These are phyloP conservation scores for Drosophila sucinea DNA, from an alignment of 1,140 invertebrate species.

Conservation along the genomic window DNA sequence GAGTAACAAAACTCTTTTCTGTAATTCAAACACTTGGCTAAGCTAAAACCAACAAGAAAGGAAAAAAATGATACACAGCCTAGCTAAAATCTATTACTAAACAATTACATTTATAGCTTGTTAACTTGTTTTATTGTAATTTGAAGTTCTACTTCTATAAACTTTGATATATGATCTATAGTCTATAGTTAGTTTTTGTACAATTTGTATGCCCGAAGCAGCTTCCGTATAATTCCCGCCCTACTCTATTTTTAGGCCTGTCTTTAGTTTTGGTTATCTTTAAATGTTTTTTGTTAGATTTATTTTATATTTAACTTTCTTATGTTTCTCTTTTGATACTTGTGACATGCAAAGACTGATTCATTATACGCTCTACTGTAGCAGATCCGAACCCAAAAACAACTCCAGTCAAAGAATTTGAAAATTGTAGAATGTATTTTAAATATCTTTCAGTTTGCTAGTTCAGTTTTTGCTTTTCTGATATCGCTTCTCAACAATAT, in stretches of 20 bases:
- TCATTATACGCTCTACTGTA: conserved; percentile 70
- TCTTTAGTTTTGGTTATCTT: background rate
- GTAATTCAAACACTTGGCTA: conserved; percentile 54
- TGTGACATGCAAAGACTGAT: conserved; percentile 80
- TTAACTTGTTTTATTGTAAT: conserved; percentile 66
- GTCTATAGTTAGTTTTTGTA: conserved; percentile 67
- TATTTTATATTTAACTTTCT: conserved; percentile 30
- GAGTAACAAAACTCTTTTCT: conserved; percentile 44
- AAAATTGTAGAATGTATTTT: conserved; percentile 5
- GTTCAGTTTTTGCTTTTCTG: conserved; percentile 20
- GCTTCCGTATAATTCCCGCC: conserved; percentile 33
- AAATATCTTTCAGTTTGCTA: conserved; percentile 23
- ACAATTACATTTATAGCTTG: conserved; percentile 50
- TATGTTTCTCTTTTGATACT: conserved; percentile 60
- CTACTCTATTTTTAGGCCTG: background rate
- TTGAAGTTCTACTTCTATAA: conserved; percentile 47
- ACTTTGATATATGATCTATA: conserved; percentile 53
- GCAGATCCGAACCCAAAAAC: conserved; percentile 24
- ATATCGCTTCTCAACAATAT: conserved; percentile 30
- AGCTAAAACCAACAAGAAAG: conserved; percentile 55
- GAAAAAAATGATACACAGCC: conserved; percentile 13
- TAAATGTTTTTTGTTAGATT: background rate
- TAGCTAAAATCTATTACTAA: conserved; percentile 36
- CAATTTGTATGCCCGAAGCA: conserved; percentile 53
- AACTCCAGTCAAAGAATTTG: conserved; percentile 9